Conservation (phyloP, 2,888 invertebrate genomes). For the Philaethria dido region DNA sequence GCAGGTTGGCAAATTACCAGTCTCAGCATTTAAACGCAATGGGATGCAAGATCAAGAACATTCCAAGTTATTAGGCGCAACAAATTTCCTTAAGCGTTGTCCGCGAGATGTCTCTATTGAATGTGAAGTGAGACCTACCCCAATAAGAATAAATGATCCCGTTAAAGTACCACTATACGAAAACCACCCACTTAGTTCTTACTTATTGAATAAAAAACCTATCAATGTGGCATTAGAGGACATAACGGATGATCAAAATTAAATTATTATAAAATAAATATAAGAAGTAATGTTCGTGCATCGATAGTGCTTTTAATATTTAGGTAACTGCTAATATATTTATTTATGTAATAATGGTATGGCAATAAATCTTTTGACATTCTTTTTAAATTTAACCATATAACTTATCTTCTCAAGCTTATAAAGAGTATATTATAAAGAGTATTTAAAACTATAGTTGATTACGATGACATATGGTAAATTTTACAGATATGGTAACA, state of each 20-base stretch:
- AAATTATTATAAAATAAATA: not conserved
- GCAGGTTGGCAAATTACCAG: slow-evolving; percentile 73
- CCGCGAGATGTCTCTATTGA: slow-evolving; percentile 68
- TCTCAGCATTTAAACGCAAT: slow-evolving; percentile 76
- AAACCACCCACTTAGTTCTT: slow-evolving; percentile 49
- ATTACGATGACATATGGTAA: no score
- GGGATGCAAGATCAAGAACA: slow-evolving; percentile 79
- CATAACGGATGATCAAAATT: slow-evolving; percentile 56
- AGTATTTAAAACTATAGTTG: no score
- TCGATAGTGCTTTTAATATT: slow-evolving; percentile 12
- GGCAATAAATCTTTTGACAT: no score
- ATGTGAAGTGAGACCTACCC: slow-evolving; percentile 56
- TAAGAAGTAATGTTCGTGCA: not conserved
- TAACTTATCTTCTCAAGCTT: no score
- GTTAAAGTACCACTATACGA: slow-evolving; percentile 62
- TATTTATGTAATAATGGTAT: not conserved
- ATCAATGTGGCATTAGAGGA: slow-evolving; percentile 67
- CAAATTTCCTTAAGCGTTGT: slow-evolving; percentile 68
- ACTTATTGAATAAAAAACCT: slow-evolving; percentile 60
- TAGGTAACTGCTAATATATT: slow-evolving; percentile 8
- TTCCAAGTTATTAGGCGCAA: slow-evolving; percentile 66
- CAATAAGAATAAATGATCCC: slow-evolving; percentile 61
- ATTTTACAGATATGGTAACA: no score
- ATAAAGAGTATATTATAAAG: no score
- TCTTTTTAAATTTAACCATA: no score